Evolutionary conservation across 1,140 invertebrate genomes (phyloP), one percentile per base, ranked within the genome.

Genomic region (Drosophila virilis): DNA sequence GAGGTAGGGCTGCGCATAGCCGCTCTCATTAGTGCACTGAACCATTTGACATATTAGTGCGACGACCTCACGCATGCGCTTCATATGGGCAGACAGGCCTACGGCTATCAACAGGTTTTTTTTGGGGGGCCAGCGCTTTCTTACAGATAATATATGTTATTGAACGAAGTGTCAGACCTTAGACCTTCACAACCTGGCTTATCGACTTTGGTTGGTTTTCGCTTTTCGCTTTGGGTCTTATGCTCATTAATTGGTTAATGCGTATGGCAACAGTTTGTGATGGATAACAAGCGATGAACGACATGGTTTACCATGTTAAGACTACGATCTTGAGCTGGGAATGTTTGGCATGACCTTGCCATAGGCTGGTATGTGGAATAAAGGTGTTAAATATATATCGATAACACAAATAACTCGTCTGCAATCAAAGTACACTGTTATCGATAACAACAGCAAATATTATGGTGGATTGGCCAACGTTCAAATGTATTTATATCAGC

Each of bases 21-120:
- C 62, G 60, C 42, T 72, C 71, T 85, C 82, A 85, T 85, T 88
- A 85, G 78, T 74, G 78, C 83, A 86, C 35, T 73, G 78, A 86
- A 88, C 83, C 82, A 67, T 81, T 77, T 85, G 83, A 86, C 81
- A 85, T 77, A 69, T 70, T 80, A 73, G 73, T 62, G 73, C 81
- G 77, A 80, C 51, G 74, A 80, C 73, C 80, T 84, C 77, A 84
- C 64, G 73, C 81, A 73, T 72, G 60, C 57, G 60, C 22, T 38
- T 13, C 15, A 13, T 67, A 58, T 50, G 66, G 66, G 54, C 40
- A 43, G 52, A 8, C 15, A 12, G n/a, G 42, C 57, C 42, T 42
- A 58, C 48, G 46, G 46, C 50, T 40, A 40, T n/a, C 38, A 6
- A 40, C 12, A n/a, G 22, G 22, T 28, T 28, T 28, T 28, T 28